Conservation (phyloP, 2,888 invertebrate species). For the Aromia moschata region DNA sequence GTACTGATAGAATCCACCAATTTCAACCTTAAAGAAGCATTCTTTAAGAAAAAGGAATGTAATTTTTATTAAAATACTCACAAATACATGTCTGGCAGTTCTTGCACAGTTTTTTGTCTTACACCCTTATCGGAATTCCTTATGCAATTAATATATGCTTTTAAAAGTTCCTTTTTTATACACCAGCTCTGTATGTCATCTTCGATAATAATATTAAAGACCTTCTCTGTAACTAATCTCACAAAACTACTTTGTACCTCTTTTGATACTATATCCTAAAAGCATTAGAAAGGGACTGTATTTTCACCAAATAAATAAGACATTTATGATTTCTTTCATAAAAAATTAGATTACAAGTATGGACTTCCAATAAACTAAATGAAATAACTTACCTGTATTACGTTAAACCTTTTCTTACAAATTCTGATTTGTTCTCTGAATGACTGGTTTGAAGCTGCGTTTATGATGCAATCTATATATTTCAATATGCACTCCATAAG, state of each 20-base stretch:
- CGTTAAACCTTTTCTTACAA: slow-evolving; percentile 1
- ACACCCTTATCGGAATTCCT: slow-evolving; percentile 3
- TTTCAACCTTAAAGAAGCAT: slow-evolving; percentile 33
- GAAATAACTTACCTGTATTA: slow-evolving; percentile 10
- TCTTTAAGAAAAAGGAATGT: too few relatives aligned
- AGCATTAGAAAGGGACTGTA: background rate
- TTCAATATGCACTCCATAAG: slow-evolving; percentile 9
- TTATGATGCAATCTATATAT: slow-evolving; percentile 12
- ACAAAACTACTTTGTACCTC: slow-evolving; percentile 16
- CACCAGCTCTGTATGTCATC: slow-evolving; percentile 29
- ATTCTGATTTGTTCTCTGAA: slow-evolving; percentile 15
- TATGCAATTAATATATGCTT: slow-evolving; percentile 21
- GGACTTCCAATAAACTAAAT: background rate
- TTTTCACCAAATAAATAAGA: too few relatives aligned
- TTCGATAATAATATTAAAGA: slow-evolving; percentile 33
- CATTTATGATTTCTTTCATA: too few relatives aligned
- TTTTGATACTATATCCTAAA: slow-evolving; percentile 26
- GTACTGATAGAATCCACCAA: slow-evolving; percentile 30
- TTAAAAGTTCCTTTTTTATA: slow-evolving; percentile 34
- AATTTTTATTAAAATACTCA: too few relatives aligned
- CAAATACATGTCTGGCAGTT: slow-evolving; percentile 31
- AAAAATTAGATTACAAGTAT: too few relatives aligned
- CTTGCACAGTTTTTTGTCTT: slow-evolving; percentile 14
- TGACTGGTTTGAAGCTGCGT: background rate
- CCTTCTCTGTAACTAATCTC: slow-evolving; percentile 17